These are phyloP conservation scores for Mesocentrotus franciscanus DNA, from an alignment of 53 echinoderm and acorn worm species.

Conservation along the genomic window DNA sequence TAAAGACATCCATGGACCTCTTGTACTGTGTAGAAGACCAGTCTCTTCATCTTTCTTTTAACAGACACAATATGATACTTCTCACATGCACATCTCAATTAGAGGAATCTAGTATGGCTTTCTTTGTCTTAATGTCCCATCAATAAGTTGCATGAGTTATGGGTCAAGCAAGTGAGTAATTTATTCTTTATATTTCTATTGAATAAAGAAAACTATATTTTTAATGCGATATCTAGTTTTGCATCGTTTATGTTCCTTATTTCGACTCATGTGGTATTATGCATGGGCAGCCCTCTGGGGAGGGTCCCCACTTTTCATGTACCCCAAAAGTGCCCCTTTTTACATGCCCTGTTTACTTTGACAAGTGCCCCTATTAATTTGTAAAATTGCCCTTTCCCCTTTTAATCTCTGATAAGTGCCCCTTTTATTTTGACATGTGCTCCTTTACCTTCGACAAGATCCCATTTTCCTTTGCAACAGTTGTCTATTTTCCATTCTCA, in stretches of 20 bases:
- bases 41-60: neutral
- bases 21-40: neutral
- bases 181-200: constrained; percentile 46
- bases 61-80: neutral
- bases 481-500: too few species aligned
- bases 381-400: too few species aligned
- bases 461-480: too few species aligned
- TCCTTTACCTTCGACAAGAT: too few species aligned
- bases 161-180: neutral
- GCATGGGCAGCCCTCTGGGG: too few species aligned
- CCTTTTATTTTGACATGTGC: too few species aligned
- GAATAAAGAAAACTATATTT: constrained; percentile 60
- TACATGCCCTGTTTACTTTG: too few species aligned
- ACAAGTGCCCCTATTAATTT: too few species aligned
- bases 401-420: too few species aligned
- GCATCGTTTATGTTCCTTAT: neutral
- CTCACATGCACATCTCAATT: neutral
- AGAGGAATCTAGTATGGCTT: neutral
- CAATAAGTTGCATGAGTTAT: neutral
- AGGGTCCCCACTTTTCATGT: too few species aligned
- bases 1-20: neutral
- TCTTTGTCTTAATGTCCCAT: neutral
- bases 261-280: neutral
- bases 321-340: too few species aligned
- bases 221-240: constrained; percentile 12